These are phyloP conservation scores for Drosophila demipolita DNA, from an alignment of 2,888 invertebrate genomes.

Conservation along the genomic window DNA sequence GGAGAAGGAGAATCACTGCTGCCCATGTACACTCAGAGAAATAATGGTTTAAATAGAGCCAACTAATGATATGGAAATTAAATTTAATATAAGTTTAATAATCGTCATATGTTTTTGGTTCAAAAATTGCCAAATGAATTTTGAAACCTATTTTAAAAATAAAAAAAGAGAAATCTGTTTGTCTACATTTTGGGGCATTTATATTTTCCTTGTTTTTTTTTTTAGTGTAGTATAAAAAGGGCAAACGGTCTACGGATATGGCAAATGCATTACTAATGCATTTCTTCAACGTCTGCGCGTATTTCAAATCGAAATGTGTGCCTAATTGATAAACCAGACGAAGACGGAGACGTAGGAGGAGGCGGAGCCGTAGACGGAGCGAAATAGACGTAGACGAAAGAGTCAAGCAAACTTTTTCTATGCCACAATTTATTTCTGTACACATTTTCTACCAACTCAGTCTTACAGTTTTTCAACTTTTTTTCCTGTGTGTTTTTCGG, in stretches of 20 bases:
- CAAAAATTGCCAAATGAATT: neutral
- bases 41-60: neutral
- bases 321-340: slow-evolving; percentile 74
- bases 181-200: neutral
- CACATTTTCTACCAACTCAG: slow-evolving; percentile 28
- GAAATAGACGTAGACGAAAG: slow-evolving; percentile 3
- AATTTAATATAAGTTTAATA: neutral
- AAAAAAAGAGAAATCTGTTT: neutral
- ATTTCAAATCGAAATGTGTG: slow-evolving; percentile 53
- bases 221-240: slow-evolving; percentile 32
- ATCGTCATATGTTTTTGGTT: neutral
- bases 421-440: slow-evolving; percentile 25
- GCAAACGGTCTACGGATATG: slow-evolving; percentile 32
- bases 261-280: slow-evolving; percentile 65
- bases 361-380: neutral
- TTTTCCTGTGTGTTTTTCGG: slow-evolving; percentile 4
- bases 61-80: neutral
- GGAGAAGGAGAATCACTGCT: neutral
- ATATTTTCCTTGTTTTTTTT: neutral
- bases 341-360: slow-evolving; percentile 11
- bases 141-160: neutral
- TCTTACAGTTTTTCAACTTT: slow-evolving; percentile 42
- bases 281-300: slow-evolving; percentile 39
- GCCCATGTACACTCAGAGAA: neutral
- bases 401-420: slow-evolving; percentile 22